Conservation (phyloP, 2,888 invertebrate species). For the Drosophila sordidapex region DNA sequence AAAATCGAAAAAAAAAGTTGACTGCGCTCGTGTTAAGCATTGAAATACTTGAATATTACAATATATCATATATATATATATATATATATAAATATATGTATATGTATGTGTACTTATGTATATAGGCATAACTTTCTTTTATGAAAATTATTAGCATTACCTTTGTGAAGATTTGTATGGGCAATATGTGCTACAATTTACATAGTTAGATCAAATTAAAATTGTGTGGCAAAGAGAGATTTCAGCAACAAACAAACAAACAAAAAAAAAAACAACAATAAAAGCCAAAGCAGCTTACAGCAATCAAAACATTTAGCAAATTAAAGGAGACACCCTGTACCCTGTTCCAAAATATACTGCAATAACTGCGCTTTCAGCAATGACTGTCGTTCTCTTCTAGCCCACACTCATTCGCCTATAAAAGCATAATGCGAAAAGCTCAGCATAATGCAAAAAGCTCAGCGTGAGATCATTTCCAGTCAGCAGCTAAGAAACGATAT, state of each 20-base stretch:
- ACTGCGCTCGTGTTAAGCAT: constrained; percentile 20
- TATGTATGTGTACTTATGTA: constrained; percentile 16
- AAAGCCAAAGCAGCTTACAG: constrained; percentile 12
- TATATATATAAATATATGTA: constrained; percentile 14
- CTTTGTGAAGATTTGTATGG: constrained; percentile 7
- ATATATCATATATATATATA: neutral
- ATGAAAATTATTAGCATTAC: constrained; percentile 2
- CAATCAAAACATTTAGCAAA: constrained; percentile 1
- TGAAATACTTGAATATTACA: constrained; percentile 10
- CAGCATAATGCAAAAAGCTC: neutral
- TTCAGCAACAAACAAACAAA: neutral
- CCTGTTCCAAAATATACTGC: neutral
- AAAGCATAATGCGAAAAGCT: neutral
- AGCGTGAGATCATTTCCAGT: neutral
- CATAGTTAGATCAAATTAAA: constrained; percentile 19
- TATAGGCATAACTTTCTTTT: constrained; percentile 26
- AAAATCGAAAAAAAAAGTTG: neutral
- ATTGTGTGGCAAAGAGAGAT: constrained; percentile 16
- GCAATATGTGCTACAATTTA: neutral
- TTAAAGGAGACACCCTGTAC: neutral
- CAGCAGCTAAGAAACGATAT: neutral
- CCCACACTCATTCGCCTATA: neutral
- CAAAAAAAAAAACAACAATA: neutral
- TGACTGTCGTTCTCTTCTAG: too few species aligned
- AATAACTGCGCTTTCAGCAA: neutral